Percentiles rank a stretch among this genome's conserved stretches.
phyloP scores from a whole-genome alignment of 1,140 invertebrate species.

The Calliphora vicina region DNA sequence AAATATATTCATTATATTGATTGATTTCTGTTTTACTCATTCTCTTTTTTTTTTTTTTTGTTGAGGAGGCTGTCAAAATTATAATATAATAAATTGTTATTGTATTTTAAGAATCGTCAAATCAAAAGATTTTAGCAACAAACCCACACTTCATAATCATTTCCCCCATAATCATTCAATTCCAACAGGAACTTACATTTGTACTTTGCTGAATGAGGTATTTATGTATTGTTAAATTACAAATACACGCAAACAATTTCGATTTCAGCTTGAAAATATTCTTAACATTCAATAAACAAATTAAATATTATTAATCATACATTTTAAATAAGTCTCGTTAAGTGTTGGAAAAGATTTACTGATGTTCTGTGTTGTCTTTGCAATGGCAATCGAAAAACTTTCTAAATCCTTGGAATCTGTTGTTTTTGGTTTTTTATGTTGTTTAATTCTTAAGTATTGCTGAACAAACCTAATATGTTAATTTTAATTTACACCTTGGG shows the following conservation, averaged over 20 bases:
- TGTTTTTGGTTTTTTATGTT: no score
- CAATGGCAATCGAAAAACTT: no score
- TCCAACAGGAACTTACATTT: no score
- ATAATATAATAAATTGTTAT: background rate
- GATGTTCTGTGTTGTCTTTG: no score
- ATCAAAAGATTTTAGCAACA: constrained; percentile 20
- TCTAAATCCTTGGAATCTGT: no score
- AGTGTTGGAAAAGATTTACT: no score
- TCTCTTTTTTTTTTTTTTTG: background rate
- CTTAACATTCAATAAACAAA: background rate
- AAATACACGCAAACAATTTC: background rate
- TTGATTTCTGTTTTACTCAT: constrained; percentile 1
- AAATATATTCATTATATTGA: constrained; percentile 2
- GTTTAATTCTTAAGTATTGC: no score
- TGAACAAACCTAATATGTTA: no score
- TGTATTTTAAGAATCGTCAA: background rate
- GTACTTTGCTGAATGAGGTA: background rate
- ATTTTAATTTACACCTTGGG: no score
- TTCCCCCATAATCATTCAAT: background rate
- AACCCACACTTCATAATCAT: background rate
- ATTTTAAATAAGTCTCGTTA: no score
- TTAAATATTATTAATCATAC: no score
- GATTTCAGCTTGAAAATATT: background rate
- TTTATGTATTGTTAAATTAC: background rate
- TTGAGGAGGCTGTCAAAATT: background rate